Base-by-base conservation (phyloP, 2,797 vertebrate genomes). In the Clamator glandarius region DNA sequence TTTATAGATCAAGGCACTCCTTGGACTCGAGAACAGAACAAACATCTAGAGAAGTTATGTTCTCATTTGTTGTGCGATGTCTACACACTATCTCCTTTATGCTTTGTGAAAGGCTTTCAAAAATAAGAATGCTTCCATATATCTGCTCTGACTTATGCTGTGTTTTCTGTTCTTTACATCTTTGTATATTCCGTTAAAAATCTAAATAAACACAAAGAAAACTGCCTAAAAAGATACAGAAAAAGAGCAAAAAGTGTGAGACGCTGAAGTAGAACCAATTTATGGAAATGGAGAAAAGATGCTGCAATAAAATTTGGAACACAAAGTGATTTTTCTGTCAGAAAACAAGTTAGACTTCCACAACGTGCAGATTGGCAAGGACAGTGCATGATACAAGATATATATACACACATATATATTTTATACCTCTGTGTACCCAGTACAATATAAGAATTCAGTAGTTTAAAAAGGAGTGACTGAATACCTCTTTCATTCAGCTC, bases 131-230 rank as follows among this genome's bases (percentile, higher is more conserved):
- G 39, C 58, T 94, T 90, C 76, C 67, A 66, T 29, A 54, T 41
- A 61, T 76, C 42, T 90, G 59, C 79, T 80, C 57, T 14, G 17
- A 88, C 75, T 93, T 76, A 87, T 12, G 28, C 29, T 46, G 48
- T 52, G 46, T 55, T 92, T 91, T 75, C 87, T 75, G 82, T 95
- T 96, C 93, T 95, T 96, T 96, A 96, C 95, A 95, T 96, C 82
- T 95, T 93, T 94, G 92, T 72, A 93, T 15, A 39, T 36, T 58
- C 35, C 51, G 21, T 96, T 84, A 73, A 88, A 96, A 90, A 84
- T 68, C 33, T 61, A 94, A 76, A 50, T 57, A 79, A 91, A 84
- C 6, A 70, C 57, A 90, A 80, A 89, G 42, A 90, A 93, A 90
- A 73, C 19, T 57, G 51, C 57, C 68, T 29, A 64, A 72, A 83